Evolutionary conservation across 1,140 invertebrate species (phyloP), one percentile per base, ranked within the genome.

Genomic region (Prorops nasuta): DNA sequence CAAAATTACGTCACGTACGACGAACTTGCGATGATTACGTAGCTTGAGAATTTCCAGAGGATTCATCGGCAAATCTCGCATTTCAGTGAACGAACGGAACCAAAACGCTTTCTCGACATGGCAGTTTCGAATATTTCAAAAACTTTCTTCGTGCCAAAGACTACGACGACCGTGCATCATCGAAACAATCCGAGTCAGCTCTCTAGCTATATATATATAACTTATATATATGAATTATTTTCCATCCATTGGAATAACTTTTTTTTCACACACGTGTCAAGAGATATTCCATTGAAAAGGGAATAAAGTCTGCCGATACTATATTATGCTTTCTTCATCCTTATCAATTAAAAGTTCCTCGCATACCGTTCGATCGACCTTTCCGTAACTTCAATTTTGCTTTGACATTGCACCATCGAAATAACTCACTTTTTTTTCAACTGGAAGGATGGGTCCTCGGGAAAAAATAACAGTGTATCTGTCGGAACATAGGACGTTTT

Each of bases 11-110:
- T 67, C 63, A 67, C 63, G 65, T 64, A 64, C 40, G 49, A 44
- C 47, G 61, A 64, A 67, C 66, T 67, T 62, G 63, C 65, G 56
- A 66, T 63, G 65, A 62, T 67, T 67, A 67, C 47, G 59, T 52
- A 64, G 61, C 64, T 65, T 64, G 61, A 66, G 61, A 67, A 66
- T 60, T 67, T 45, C 53, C 44, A 32, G 49, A 31, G 55, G 59
- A 63, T 65, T 65, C 58, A 55, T 53, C 62, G 42, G 14, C 32
- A 44, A 51, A 54, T 64, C 49, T 21, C 34, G 15, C 40, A 52
- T 59, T 47, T 52, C 47, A 34, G 34, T 45, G 56, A 40, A 19
- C 2, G 16, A 19, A n/a, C 8, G 4, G 20, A 10, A 1, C 15
- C 12, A n/a, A 3, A 9, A n/a, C 17, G 20, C 10, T 2, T n/a